Evolutionary conservation across 2,113 vertebrate species (phyloP), one percentile per base, ranked within the genome.

Genomic region (Mus spicilegus): DNA sequence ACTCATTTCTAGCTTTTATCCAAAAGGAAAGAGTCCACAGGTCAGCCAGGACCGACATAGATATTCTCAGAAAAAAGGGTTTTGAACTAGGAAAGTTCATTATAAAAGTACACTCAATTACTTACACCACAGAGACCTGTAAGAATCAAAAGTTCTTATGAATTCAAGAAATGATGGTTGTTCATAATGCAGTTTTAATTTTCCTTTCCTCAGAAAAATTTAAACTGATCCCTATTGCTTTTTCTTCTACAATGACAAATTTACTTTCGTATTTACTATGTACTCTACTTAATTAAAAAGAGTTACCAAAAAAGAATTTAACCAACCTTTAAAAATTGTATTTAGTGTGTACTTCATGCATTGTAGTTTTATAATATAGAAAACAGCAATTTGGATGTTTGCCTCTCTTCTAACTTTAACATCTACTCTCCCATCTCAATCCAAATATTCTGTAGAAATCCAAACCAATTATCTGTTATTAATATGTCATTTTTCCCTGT

Each of bases 281-380:
- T 91, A 36, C 8, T 95, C 87, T 69, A 69, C 92, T 90, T 82
- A 96, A 24, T 84, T 75, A 81, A 81, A 14, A 90, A 85, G 19
- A 49, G 4, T 24, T 54, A 16, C 46, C 28, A 30, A 73, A n/a
- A 97, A 78, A 72, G 4, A 90, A 81, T 86, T 95, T 20, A 58
- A 11, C 3, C 24, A 82, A 26, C 9, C 16, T 94, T 93, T 39
- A 96, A 91, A 28, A 72, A 70, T 88, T 63, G 46, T 69, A 24
- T 76, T 96, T 46, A 56, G 56, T 46, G 75, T 85, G 9, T 61
- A 28, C 87, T 87, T 94, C 51, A 94, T 77, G 92, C 75, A 87
- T n/a, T 78, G 2, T 77, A 16, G 4, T 85, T 85, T 86, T 93
- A 81, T 70, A 82, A 88, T 61, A 46, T 82, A 70, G 91, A 91